These are phyloP conservation scores for Euzetes globulus DNA, from an alignment of 2,888 invertebrate species.

Conservation along the genomic window DNA sequence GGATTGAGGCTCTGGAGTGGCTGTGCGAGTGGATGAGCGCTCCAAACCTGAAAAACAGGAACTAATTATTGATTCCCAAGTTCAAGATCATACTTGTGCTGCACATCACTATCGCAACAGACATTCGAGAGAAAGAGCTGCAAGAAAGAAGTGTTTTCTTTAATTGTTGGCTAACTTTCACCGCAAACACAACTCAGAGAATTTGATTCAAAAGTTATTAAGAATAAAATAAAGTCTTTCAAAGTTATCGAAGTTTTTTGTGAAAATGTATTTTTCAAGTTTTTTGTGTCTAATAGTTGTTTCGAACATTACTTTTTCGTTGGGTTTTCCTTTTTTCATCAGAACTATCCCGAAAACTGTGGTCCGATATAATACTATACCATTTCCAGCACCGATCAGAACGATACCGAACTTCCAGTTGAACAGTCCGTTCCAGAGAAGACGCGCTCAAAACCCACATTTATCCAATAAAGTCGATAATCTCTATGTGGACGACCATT, in stretches of 20 bases:
- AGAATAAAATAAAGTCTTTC: not conserved
- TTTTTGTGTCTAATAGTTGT: not conserved
- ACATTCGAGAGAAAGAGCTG: not conserved
- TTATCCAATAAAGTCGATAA: slow-evolving; percentile 15
- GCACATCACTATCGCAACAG: not conserved
- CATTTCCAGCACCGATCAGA: not conserved
- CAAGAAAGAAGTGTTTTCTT: not conserved
- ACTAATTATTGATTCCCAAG: slow-evolving; percentile 26
- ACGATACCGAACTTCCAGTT: not conserved
- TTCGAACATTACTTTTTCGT: not conserved
- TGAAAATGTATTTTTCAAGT: slow-evolving; percentile 6
- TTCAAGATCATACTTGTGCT: slow-evolving; percentile 25
- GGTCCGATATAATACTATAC: not conserved
- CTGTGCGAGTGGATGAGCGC: not conserved
- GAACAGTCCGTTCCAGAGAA: not conserved
- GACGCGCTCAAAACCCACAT: not conserved
- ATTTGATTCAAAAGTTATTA: not conserved
- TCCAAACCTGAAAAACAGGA: slow-evolving; percentile 29
- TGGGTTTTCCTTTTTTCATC: not conserved
- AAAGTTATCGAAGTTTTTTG: not conserved
- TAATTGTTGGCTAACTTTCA: not conserved
- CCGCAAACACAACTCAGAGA: not conserved
- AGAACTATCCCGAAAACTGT: not conserved
- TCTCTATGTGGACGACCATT: not conserved
- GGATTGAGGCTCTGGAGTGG: not conserved